Base-by-base conservation (phyloP, 2,113 vertebrate genomes). In the Salvelinus alpinus region DNA sequence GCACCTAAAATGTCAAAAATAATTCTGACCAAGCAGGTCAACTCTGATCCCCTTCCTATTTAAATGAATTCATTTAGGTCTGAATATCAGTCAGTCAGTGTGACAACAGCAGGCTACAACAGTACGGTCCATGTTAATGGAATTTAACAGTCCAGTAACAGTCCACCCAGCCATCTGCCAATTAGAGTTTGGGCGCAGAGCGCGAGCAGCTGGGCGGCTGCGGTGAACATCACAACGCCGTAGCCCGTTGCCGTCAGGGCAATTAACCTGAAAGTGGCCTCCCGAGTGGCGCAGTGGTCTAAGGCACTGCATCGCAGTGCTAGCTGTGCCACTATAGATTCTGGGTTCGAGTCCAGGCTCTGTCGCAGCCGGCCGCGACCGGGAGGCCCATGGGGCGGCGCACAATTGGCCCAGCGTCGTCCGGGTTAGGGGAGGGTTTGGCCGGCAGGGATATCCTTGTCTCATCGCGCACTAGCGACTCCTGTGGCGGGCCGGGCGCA, bases 221-320 rank as follows among this genome's bases (percentile, higher is more conserved):
- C 51, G 22, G 14, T 51, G 76, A 64, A 68, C 67, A 47, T 54
- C 44, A 44, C 64, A 25, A n/a, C 7, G 34, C 34, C 34, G 6
- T 34, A 34, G 34, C 34, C 20, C 51, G 4, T 1, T 4, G 29
- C 3, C 34, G 6, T 34, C 34, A 34, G 24, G 25, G 44, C 64
- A 80, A 72, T 80, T 72, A 75, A 64, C 67, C 64, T 64, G 29
- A 27, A 31, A 78, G n/a, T 77, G 75, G 31, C 31, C 31, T 34
- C 31, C 31, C 31, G 31, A 34, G 31, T 34, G 31, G 31, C 5
- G 31, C 31, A 34, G 31, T 34, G 31, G 31, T 34, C 31, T 34
- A 34, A 34, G 31, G 31, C 31, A 34, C 31, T 34, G 31, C 31
- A 31, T 5, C 5, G 31, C 31, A 31, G 31, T 31, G 31, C 31